These are phyloP conservation scores for Spodoptera littoralis DNA, from an alignment of 2,888 invertebrate genomes.

Conservation along the genomic window DNA sequence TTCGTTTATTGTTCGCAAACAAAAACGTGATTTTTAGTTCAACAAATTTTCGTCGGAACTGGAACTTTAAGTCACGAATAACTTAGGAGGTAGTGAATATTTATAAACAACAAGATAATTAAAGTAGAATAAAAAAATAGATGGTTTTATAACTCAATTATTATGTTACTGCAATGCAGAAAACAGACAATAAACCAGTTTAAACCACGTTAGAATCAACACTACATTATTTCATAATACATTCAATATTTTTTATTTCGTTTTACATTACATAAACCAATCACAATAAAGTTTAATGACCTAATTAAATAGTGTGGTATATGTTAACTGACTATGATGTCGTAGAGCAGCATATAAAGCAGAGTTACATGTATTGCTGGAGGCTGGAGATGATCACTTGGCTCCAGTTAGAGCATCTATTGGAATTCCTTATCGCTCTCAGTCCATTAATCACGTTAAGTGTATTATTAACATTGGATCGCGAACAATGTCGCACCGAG, in stretches of 20 bases:
- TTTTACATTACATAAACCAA: not conserved
- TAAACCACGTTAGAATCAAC: conserved; percentile 26
- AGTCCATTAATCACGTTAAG: conserved; percentile 36
- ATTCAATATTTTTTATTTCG: no score
- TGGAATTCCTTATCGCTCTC: conserved; percentile 40
- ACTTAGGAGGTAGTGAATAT: conserved; percentile 18
- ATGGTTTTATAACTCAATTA: conserved; percentile 11
- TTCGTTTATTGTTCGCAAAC: conserved; percentile 46
- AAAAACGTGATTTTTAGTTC: conserved; percentile 41
- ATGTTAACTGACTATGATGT: not conserved
- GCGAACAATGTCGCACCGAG: conserved; percentile 12
- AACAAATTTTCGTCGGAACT: conserved; percentile 20
- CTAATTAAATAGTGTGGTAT: conserved; percentile 10
- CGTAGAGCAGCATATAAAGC: conserved; percentile 6
- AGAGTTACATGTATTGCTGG: conserved; percentile 3
- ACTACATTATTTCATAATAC: conserved; percentile 14
- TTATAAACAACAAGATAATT: not conserved
- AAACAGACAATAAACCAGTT: conserved; percentile 13
- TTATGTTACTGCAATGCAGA: conserved; percentile 31
- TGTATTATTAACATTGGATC: conserved; percentile 34
- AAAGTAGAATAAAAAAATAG: conserved; percentile 8
- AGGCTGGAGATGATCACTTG: conserved; percentile 26
- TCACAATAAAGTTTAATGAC: conserved; percentile 8
- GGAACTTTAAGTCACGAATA: conserved; percentile 23
- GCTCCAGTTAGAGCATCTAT: conserved; percentile 10